These are phyloP conservation scores for Ganaspis brasiliensis DNA, from an alignment of 2,888 invertebrate species.

Conservation along the genomic window DNA sequence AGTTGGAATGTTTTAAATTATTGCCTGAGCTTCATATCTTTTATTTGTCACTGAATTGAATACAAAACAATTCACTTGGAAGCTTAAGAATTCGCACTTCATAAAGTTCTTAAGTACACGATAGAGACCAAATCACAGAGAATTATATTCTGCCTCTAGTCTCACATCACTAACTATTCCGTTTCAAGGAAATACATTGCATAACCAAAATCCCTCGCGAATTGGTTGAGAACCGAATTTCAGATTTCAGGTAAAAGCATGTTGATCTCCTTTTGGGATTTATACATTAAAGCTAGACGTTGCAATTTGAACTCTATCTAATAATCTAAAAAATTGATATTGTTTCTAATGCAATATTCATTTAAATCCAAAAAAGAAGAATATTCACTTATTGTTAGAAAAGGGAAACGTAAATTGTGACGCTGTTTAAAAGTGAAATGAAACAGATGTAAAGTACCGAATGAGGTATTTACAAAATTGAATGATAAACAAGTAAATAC, in stretches of 20 bases:
- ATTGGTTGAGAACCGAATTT: not conserved
- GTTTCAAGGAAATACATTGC: conserved; percentile 14
- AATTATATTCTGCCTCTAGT: conserved; percentile 2
- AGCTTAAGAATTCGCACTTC: not conserved
- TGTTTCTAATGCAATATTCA: not conserved
- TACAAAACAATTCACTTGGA: no score
- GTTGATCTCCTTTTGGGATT: conserved; percentile 17
- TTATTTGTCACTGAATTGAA: no score
- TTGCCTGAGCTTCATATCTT: no score
- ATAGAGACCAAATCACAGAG: not conserved
- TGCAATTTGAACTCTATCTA: not conserved
- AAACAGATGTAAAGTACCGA: no score
- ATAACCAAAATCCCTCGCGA: conserved; percentile 31
- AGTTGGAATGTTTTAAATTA: no score
- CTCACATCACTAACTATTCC: conserved; percentile 19
- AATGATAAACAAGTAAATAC: no score
- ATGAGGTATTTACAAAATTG: no score
- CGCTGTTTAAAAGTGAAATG: no score
- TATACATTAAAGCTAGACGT: not conserved
- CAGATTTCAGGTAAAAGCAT: conserved; percentile 23
- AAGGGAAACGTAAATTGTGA: no score
- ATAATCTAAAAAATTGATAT: not conserved
- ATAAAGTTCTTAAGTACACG: not conserved
- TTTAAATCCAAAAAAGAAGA: not conserved
- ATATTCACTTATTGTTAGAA: no score